Conservation (phyloP, 2,797 vertebrate species). For the Champsocephalus esox region DNA sequence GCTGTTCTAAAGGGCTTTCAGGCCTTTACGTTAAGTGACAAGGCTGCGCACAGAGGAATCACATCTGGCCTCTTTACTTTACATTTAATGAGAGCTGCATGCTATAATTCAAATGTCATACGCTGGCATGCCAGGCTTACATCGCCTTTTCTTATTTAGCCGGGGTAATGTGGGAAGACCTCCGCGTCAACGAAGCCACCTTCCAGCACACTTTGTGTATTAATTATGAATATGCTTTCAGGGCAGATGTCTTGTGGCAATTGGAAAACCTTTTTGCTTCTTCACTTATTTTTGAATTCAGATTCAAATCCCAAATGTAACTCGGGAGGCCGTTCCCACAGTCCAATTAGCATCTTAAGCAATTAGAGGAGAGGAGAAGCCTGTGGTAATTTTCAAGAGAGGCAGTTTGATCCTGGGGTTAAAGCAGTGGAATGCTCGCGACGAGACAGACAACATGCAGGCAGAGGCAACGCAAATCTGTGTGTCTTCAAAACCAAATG, state of each 20-base stretch:
- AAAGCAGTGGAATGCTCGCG: constrained; percentile 40
- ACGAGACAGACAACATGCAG: constrained; percentile 33
- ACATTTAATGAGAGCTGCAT: constrained; percentile 81
- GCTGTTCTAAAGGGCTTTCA: constrained; percentile 43
- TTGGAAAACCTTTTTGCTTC: constrained; percentile 81
- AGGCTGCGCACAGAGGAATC: constrained; percentile 57
- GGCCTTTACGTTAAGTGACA: constrained; percentile 66
- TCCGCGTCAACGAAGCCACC: constrained; percentile 83
- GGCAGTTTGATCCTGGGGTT: constrained; percentile 67
- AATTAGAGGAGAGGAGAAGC: constrained; percentile 79
- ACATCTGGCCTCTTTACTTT: constrained; percentile 66
- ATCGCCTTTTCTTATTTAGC: constrained; percentile 82
- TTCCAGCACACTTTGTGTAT: constrained; percentile 80
- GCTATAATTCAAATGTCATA: constrained; percentile 83
- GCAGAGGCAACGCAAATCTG: constrained; percentile 29
- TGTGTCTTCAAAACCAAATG: constrained; percentile 36
- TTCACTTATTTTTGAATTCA: constrained; percentile 76
- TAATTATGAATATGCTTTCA: constrained; percentile 89
- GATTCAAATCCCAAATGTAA: constrained; percentile 80
- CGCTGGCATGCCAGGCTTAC: constrained; percentile 80
- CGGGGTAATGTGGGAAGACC: constrained; percentile 73
- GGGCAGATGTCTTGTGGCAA: constrained; percentile 86
- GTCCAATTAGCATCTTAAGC: constrained; percentile 85
- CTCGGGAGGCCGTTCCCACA: constrained; percentile 74
- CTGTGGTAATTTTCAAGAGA: constrained; percentile 70